Evolutionary conservation across 1,140 invertebrate species (phyloP).

Genomic region (Galleria mellonella): DNA sequence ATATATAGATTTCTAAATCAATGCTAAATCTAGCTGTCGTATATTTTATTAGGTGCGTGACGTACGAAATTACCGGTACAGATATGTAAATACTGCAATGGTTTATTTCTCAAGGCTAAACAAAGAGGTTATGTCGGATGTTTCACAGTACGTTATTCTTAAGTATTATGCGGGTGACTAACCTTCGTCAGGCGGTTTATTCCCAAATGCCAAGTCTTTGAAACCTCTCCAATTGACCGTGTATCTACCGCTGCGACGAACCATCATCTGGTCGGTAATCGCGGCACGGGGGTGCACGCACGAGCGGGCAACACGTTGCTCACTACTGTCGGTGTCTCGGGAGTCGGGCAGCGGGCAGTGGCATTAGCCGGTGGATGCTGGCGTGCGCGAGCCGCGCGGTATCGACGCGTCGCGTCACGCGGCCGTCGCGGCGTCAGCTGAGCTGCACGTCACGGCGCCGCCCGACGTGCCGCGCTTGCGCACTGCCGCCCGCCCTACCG

Average conservation of each 20-base stretch:
- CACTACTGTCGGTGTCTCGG: slow-evolving; percentile 3
- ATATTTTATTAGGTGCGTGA: too few species aligned
- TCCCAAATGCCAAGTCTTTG: slow-evolving; percentile 59
- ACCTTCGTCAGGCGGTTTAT: slow-evolving; percentile 70
- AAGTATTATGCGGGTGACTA: slow-evolving; percentile 24
- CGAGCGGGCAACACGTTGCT: slow-evolving; percentile 10
- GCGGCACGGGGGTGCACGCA: slow-evolving; percentile 14
- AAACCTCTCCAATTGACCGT: slow-evolving; percentile 69
- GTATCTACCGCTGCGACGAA: slow-evolving; percentile 68
- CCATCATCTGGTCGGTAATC: slow-evolving; percentile 53
- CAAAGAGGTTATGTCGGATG: slow-evolving; percentile 21
- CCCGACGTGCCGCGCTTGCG: slow-evolving; percentile 53
- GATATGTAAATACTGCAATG: not conserved
- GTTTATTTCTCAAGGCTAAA: not conserved
- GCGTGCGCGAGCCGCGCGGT: slow-evolving; percentile 27
- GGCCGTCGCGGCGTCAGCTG: slow-evolving; percentile 51
- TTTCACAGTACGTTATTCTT: not conserved
- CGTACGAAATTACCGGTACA: too few species aligned
- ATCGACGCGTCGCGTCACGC: slow-evolving; percentile 50
- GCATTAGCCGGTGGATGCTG: slow-evolving; percentile 21
- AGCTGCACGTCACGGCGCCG: slow-evolving; percentile 49
- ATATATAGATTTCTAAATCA: too few species aligned
- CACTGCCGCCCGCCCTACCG: slow-evolving; percentile 16
- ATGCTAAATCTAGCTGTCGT: too few species aligned
- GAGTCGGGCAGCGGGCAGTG: slow-evolving; percentile 12